These are phyloP conservation scores for Arrhopalites spinosus DNA, from an alignment of 2,888 invertebrate genomes.

Conservation along the genomic window DNA sequence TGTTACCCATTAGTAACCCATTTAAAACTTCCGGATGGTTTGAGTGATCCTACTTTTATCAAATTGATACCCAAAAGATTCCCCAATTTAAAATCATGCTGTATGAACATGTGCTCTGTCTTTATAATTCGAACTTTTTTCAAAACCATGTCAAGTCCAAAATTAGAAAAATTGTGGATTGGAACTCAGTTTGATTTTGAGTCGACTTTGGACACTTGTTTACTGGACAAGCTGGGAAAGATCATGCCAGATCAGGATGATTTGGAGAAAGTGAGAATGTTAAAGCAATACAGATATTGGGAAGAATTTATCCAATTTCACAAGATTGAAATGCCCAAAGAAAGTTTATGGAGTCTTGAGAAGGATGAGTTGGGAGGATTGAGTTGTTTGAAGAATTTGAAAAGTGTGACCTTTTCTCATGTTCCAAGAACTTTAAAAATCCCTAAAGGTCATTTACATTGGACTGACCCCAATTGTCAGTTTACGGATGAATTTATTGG, in stretches of 20 bases:
- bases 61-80: slow-evolving; percentile 41
- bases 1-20: slow-evolving; percentile 29
- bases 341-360: slow-evolving; percentile 5
- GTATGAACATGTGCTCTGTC: slow-evolving; percentile 47
- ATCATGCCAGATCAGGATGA: background rate
- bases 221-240: slow-evolving; percentile 35
- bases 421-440: slow-evolving; percentile 46
- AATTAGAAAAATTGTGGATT: slow-evolving; percentile 42
- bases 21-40: slow-evolving; percentile 49
- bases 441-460: slow-evolving; percentile 46
- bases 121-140: slow-evolving; percentile 48
- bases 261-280: background rate
- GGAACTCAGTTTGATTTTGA: slow-evolving; percentile 54
- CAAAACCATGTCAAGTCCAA: slow-evolving; percentile 40
- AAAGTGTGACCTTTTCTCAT: slow-evolving; percentile 46
- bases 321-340: slow-evolving; percentile 48
- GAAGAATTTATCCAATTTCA: slow-evolving; percentile 47
- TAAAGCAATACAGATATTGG: slow-evolving; percentile 13
- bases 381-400: slow-evolving; percentile 40
- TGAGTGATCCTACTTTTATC: slow-evolving; percentile 46
- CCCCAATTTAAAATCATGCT: slow-evolving; percentile 45
- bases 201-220: slow-evolving; percentile 47
- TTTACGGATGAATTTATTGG: slow-evolving; percentile 45
- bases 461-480: slow-evolving; percentile 44
- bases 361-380: slow-evolving; percentile 40